phyloP scores from a whole-genome alignment of 1,140 invertebrate genomes.

The Magallana angulata region DNA sequence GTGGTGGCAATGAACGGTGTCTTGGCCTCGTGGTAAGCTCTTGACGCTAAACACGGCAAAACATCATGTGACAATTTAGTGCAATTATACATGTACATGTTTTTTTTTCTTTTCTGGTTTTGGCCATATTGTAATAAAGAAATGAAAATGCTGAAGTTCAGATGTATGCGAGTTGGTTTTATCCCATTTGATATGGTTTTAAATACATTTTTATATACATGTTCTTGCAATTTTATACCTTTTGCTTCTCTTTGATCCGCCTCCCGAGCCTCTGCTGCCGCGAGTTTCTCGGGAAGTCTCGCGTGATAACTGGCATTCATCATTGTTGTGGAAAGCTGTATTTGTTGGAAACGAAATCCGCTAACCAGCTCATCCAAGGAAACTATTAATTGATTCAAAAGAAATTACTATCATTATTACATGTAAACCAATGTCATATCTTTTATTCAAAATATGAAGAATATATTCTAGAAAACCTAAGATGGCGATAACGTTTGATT shows the following conservation, averaged over 20 bases:
- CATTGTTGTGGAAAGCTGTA: conserved; percentile 22
- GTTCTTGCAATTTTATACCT: conserved; percentile 2
- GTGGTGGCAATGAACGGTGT: conserved; percentile 49
- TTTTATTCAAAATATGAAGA: too few species aligned
- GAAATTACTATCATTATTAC: too few species aligned
- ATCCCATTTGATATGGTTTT: too few species aligned
- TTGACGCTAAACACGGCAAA: conserved; percentile 1
- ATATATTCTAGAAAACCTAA: too few species aligned
- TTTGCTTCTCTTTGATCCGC: conserved; percentile 42
- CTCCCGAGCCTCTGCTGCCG: conserved; percentile 29
- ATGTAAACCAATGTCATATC: too few species aligned
- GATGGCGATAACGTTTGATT: too few species aligned
- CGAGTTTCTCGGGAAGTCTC: conserved; percentile 34
- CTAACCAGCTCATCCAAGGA: conserved; percentile 29
- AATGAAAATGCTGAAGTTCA: neutral
- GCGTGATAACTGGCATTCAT: conserved; percentile 28
- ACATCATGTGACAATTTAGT: too few species aligned
- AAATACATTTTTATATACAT: too few species aligned
- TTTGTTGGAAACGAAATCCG: conserved; percentile 38
- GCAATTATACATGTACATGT: too few species aligned
- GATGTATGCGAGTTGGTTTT: neutral
- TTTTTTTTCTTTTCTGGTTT: too few species aligned
- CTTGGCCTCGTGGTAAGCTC: conserved; percentile 23
- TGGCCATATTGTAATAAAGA: neutral
- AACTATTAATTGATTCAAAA: neutral